Evolutionary conservation across 1,140 invertebrate species (phyloP).

Genomic region (Pachyrhynchus sulphureomaculatus): DNA sequence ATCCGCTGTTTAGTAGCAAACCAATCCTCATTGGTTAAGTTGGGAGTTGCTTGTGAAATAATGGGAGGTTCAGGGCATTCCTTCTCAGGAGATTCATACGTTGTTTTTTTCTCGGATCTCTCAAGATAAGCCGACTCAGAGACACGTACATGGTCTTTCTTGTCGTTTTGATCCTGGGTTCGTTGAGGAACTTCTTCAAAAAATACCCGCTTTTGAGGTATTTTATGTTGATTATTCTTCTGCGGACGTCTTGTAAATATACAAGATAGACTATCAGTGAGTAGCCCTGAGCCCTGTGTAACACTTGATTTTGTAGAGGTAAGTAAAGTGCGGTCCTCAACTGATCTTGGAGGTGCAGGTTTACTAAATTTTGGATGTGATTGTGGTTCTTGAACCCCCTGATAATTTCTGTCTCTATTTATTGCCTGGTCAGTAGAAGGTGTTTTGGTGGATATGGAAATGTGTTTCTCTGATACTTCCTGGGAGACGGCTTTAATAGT

Average conservation of each 20-base stretch:
- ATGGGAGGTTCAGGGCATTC: conserved; percentile 21
- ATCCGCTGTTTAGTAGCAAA: conserved; percentile 20
- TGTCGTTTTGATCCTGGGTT: neutral
- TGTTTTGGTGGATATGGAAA: too few species aligned
- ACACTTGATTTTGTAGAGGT: neutral
- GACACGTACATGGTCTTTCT: neutral
- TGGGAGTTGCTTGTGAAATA: conserved; percentile 22
- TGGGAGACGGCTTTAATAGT: too few species aligned
- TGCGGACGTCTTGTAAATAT: conserved; percentile 16
- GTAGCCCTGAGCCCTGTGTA: conserved; percentile 6
- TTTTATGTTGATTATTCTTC: conserved; percentile 2
- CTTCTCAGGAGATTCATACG: neutral
- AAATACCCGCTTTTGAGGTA: conserved; percentile 7
- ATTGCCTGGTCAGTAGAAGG: too few species aligned
- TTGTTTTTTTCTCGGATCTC: neutral
- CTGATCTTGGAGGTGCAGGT: neutral
- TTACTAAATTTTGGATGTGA: neutral
- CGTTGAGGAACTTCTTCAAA: conserved; percentile 1
- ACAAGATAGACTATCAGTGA: conserved; percentile 24
- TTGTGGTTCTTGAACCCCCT: too few species aligned
- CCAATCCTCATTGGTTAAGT: conserved; percentile 20
- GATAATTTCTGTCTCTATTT: too few species aligned
- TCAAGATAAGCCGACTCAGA: neutral
- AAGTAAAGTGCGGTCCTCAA: neutral
- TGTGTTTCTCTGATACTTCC: too few species aligned